Evolutionary conservation across 92 coral and sea anemone genomes (phyloP).

Genomic region (Meandrina meandrites): DNA sequence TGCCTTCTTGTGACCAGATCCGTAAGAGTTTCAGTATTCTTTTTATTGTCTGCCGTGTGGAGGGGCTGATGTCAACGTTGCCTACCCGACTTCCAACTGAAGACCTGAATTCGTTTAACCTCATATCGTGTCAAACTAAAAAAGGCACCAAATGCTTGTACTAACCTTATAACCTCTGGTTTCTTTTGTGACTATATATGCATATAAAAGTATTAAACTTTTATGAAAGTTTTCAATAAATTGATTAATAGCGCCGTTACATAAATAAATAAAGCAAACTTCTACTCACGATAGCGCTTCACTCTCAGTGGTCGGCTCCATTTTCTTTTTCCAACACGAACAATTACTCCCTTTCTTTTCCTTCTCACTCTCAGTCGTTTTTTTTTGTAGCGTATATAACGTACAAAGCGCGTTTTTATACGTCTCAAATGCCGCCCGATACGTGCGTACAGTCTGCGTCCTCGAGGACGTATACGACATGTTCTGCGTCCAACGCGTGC

Average conservation of each 20-base stretch:
- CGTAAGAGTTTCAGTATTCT: no score
- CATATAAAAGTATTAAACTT: no score
- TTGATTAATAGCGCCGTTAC: neutral
- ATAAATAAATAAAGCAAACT: neutral
- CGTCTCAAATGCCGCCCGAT: conserved; percentile 4
- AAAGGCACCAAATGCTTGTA: no score
- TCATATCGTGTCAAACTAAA: no score
- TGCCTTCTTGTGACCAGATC: no score
- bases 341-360: neutral
- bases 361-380: neutral
- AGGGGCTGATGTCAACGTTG: no score
- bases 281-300: conserved; percentile 19
- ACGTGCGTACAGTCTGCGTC: conserved; percentile 12
- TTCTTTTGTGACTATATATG: no score
- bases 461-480: conserved; percentile 7
- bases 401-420: neutral
- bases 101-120: no score
- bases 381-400: neutral
- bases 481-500: conserved; percentile 17
- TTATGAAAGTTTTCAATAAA: neutral
- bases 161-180: no score
- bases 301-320: conserved; percentile 9
- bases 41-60: no score
- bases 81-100: no score
- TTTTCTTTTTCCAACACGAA: neutral